Evolutionary conservation across 1,140 invertebrate species (phyloP).

Genomic region (Brachionus angularis): DNA sequence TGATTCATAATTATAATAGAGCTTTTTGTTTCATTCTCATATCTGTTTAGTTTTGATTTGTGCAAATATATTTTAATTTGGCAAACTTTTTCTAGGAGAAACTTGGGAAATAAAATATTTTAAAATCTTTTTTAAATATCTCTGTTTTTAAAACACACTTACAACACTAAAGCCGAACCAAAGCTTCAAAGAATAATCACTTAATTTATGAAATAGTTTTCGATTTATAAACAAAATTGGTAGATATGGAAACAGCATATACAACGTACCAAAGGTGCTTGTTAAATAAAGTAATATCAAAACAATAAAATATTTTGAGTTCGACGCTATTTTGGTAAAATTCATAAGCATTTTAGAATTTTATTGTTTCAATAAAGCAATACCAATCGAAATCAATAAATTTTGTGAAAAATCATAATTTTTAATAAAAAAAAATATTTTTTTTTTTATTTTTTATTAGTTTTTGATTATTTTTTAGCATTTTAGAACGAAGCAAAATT

Average conservation of each 20-base stretch:
- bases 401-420: too few relatives aligned
- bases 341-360: too few relatives aligned
- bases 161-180: conserved; percentile 38
- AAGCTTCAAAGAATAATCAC: conserved; percentile 2
- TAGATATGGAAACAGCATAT: conserved; percentile 28
- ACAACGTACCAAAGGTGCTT: conserved; percentile 20
- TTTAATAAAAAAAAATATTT: too few relatives aligned
- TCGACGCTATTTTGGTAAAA: too few relatives aligned
- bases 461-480: too few relatives aligned
- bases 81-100: conserved; percentile 7
- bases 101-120: conserved; percentile 15
- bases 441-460: too few relatives aligned
- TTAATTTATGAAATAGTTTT: conserved; percentile 7
- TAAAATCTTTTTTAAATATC: neutral
- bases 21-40: conserved; percentile 3
- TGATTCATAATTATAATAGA: conserved; percentile 31
- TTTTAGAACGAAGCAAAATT: too few relatives aligned
- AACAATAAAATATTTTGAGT: neutral
- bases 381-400: too few relatives aligned
- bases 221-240: conserved; percentile 6
- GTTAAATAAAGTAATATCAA: conserved; percentile 22
- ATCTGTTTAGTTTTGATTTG: conserved; percentile 12
- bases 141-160: neutral
- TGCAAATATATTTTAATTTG: conserved; percentile 21
- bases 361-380: too few relatives aligned